Evolutionary conservation across 2,888 invertebrate species (phyloP).

Genomic region (Dromius quadrimaculatus): DNA sequence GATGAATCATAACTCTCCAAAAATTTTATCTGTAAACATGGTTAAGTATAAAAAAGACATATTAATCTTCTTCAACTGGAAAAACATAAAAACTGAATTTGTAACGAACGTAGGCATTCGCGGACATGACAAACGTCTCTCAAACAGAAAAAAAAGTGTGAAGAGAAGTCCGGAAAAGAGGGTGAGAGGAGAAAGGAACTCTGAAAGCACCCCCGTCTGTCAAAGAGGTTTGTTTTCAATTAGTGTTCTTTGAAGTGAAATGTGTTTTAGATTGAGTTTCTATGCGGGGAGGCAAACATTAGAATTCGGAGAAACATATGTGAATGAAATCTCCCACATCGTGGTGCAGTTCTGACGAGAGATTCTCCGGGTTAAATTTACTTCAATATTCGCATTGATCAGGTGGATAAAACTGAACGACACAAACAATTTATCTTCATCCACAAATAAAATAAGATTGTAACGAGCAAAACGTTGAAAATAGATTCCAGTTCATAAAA

Average conservation of each 20-base stretch:
- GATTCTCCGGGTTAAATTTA: neutral
- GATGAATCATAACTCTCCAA: neutral
- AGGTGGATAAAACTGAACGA: neutral
- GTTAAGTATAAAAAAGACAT: conserved; percentile 18
- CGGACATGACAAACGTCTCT: neutral
- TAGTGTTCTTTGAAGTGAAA: conserved; percentile 46
- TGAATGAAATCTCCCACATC: neutral
- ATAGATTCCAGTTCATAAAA: neutral
- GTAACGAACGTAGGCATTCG: conserved; percentile 29
- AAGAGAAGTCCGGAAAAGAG: conserved; percentile 10
- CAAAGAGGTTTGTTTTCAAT: conserved; percentile 50
- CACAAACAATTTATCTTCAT: neutral
- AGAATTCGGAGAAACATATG: neutral
- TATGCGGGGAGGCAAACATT: conserved; percentile 9
- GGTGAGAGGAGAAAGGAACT: neutral
- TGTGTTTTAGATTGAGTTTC: conserved; percentile 51
- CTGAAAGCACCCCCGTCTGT: neutral
- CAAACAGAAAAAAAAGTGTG: conserved; percentile 6
- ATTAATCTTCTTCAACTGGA: conserved; percentile 40
- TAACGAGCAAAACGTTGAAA: conserved; percentile 7
- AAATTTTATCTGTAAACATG: conserved; percentile 3
- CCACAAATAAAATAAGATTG: neutral
- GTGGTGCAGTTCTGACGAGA: neutral
- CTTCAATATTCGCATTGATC: neutral
- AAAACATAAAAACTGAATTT: conserved; percentile 40